Base-by-base conservation (phyloP, 1,140 invertebrate genomes). In the Lasioglossum albipes region DNA sequence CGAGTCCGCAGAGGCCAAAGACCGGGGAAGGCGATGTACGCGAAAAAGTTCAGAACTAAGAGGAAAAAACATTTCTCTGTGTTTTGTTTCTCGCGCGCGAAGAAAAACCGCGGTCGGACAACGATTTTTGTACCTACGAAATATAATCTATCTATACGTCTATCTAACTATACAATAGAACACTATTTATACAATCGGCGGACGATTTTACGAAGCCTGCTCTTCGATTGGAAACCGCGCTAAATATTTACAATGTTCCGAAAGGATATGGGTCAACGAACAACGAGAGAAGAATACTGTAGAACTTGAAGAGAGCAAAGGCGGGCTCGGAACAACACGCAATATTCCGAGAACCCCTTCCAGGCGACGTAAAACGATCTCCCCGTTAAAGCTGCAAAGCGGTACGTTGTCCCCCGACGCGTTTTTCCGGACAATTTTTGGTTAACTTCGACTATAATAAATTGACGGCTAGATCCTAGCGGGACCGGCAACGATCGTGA, bases 341-440 rank as follows among this genome's bases (percentile, higher is more conserved):
- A 81, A 22, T 7, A 68, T 85, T 74, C 83, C 84, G 70, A 9
- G 45, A 12, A 74, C 67, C 81, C 69, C 81, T 79, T 86, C n/a
- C 84, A 86, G 84, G 84, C 84, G 52, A 83, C 84, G 84, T 81
- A 87, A 49, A 87, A 84, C 31, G 27, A 42, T 71, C 3, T 2
- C 52, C 52, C 52, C 52, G 16, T 54, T 87, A 87, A 87, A 87
- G 85, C 85, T 87, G 84, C 81, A 70, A 72, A 77, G 59, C 66
- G 74, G 74, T 42, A 74, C 75, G 84, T 86, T 86, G 72, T 86
- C 84, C 36, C 57, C 74, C 85, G 83, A 52, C 49, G 84, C 49
- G 64, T 83, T 81, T 77, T 69, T 66, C 62, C 45, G 54, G 41
- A n/a, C 12, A 31, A n/a, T 74, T 13, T 84, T 81, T 85, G 78